A percentile compares a stretch with the other conserved stretches of the same genome.
Evolutionary conservation across 1,140 invertebrate species (phyloP).

Genomic region (Spodoptera frugiperda): DNA sequence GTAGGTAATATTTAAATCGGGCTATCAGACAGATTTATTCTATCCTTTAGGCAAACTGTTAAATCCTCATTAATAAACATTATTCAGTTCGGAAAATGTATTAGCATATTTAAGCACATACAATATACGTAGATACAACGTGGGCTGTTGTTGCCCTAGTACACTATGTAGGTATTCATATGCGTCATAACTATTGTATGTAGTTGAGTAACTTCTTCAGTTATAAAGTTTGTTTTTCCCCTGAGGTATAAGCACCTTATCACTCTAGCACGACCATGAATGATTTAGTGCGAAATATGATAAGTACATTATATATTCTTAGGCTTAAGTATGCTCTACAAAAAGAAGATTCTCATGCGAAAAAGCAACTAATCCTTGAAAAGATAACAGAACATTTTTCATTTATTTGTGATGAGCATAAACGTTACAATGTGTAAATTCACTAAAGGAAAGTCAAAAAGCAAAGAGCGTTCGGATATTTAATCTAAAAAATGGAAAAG

Average conservation of each 20-base stretch:
- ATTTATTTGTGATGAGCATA: no score
- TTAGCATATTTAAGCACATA: conserved; percentile 36
- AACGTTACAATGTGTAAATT: not conserved
- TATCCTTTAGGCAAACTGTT: conserved; percentile 27
- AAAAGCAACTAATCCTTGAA: no score
- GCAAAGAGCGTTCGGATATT: not conserved
- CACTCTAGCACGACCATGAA: conserved; percentile 3
- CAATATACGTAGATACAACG: not conserved
- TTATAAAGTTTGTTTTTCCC: conserved; percentile 15
- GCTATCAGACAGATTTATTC: conserved; percentile 13
- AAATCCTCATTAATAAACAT: conserved; percentile 36
- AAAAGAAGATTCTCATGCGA: no score
- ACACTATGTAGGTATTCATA: conserved; percentile 23
- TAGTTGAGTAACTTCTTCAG: conserved; percentile 23
- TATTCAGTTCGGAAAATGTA: conserved; percentile 37
- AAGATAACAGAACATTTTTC: no score
- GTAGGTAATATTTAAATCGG: not conserved
- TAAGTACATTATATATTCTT: not conserved
- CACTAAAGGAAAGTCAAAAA: not conserved
- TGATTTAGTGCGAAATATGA: conserved; percentile 1
- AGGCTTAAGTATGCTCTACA: no score
- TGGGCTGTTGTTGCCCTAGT: conserved; percentile 9
- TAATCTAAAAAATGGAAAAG: conserved; percentile 27
- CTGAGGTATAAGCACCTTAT: conserved; percentile 1
- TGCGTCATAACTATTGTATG: conserved; percentile 18